Evolutionary conservation across 2,888 invertebrate genomes (phyloP).

Genomic region (Hemistola chrysoprasaria): DNA sequence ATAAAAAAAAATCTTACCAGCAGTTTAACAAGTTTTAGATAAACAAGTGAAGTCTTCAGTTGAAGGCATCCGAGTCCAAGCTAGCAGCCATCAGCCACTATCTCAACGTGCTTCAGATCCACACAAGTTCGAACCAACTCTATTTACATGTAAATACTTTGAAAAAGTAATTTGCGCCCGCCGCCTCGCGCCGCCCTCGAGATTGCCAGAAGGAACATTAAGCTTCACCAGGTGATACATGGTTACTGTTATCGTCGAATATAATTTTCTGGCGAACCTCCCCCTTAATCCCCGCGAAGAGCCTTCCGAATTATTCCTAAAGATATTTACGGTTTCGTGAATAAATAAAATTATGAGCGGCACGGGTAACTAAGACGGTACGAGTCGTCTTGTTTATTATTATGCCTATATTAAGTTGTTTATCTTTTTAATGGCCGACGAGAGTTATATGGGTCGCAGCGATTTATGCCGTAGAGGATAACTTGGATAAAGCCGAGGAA

Average conservation of each 20-base stretch:
- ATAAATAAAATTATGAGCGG: slow-evolving; percentile 80
- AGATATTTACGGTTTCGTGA: slow-evolving; percentile 80
- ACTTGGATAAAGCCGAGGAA: slow-evolving; percentile 69
- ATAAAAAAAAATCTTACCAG: too few relatives aligned
- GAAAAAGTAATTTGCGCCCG: slow-evolving; percentile 80
- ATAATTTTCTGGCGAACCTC: slow-evolving; percentile 80
- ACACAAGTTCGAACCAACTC: slow-evolving; percentile 58
- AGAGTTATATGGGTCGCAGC: slow-evolving; percentile 76
- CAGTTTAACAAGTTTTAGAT: too few relatives aligned
- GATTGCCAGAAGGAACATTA: slow-evolving; percentile 81
- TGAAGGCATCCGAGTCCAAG: neutral
- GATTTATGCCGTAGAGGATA: slow-evolving; percentile 76
- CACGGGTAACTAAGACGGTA: slow-evolving; percentile 68
- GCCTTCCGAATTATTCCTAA: slow-evolving; percentile 79
- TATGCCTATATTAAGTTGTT: slow-evolving; percentile 81
- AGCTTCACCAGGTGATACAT: slow-evolving; percentile 81
- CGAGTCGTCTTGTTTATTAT: slow-evolving; percentile 72
- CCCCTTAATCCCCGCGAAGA: slow-evolving; percentile 81
- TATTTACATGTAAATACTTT: slow-evolving; percentile 83
- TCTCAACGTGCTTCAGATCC: slow-evolving; percentile 17
- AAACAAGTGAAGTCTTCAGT: too few relatives aligned
- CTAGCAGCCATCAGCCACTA: slow-evolving; percentile 2
- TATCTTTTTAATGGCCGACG: slow-evolving; percentile 77
- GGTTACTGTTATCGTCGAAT: slow-evolving; percentile 82
- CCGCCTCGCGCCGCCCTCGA: slow-evolving; percentile 75